phyloP scores from a whole-genome alignment of 2,888 invertebrate genomes.

The Thereva unica region DNA sequence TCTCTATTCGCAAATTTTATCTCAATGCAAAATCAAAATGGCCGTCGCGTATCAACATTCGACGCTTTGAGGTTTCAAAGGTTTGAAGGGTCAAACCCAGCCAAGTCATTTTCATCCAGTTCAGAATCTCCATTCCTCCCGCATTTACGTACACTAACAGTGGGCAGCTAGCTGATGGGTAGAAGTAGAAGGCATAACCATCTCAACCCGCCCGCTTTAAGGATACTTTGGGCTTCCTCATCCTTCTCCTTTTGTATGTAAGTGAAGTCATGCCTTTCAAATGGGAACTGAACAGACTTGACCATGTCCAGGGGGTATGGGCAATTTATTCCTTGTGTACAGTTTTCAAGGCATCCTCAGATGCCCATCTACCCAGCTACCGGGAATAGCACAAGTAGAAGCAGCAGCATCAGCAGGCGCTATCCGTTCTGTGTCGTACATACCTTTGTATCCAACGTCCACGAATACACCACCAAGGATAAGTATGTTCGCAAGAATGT shows the following conservation, averaged over 20 bases:
- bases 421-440: slow-evolving; percentile 32
- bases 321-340: slow-evolving; percentile 47
- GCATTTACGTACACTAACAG: slow-evolving; percentile 25
- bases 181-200: slow-evolving; percentile 41
- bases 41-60: slow-evolving; percentile 45
- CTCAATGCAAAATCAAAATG: slow-evolving; percentile 46
- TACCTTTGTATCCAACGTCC: slow-evolving; percentile 37
- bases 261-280: slow-evolving; percentile 47
- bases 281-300: slow-evolving; percentile 45
- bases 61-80: slow-evolving; percentile 46
- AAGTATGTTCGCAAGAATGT: slow-evolving; percentile 38
- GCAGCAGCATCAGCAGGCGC: slow-evolving; percentile 29
- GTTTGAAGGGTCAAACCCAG: slow-evolving; percentile 47
- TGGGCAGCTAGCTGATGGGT: slow-evolving; percentile 10
- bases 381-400: slow-evolving; percentile 19
- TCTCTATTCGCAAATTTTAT: slow-evolving; percentile 41
- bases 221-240: slow-evolving; percentile 43
- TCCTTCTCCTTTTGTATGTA: slow-evolving; percentile 44
- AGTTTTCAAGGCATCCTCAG: slow-evolving; percentile 44
- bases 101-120: slow-evolving; percentile 44
- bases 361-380: slow-evolving; percentile 42
- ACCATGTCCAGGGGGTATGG: slow-evolving; percentile 44
- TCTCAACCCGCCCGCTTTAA: slow-evolving; percentile 39
- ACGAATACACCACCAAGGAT: slow-evolving; percentile 37
- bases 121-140: slow-evolving; percentile 4